Conservation (phyloP, 2,888 invertebrate genomes). For the Eupithecia vulgata region DNA sequence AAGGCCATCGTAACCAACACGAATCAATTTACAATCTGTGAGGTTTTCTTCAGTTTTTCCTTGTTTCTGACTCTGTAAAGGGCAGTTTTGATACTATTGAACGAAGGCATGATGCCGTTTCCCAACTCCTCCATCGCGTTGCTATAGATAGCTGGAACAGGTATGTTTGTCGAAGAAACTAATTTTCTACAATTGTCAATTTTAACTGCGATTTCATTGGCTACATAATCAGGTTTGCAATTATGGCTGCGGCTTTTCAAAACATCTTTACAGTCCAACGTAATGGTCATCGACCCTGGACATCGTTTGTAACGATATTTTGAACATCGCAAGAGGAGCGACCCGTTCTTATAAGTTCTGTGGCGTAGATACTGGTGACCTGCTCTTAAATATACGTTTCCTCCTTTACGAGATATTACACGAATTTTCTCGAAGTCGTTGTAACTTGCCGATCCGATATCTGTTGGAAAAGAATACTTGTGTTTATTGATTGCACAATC, state of each 20-base stretch:
- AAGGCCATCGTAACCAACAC: neutral
- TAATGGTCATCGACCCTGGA: neutral
- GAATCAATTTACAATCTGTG: neutral
- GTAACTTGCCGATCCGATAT: neutral
- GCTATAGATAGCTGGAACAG: slow-evolving; percentile 2
- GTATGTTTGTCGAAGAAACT: neutral
- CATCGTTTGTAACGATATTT: neutral
- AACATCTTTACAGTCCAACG: neutral
- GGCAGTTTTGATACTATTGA: neutral
- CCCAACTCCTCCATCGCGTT: neutral
- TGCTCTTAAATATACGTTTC: neutral
- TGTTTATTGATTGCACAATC: neutral
- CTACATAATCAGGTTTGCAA: neutral
- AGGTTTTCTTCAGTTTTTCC: neutral
- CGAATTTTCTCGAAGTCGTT: neutral
- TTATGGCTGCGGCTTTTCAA: neutral
- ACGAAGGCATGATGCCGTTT: slow-evolving; percentile 1
- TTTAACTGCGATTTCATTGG: slow-evolving; percentile 1
- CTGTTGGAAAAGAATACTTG: neutral
- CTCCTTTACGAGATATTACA: neutral
- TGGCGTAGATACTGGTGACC: neutral
- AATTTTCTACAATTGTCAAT: neutral
- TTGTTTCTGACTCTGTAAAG: neutral
- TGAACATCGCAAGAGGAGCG: neutral
- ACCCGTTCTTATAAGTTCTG: neutral